These are phyloP conservation scores for Megalonaias nervosa DNA, from an alignment of 1,140 invertebrate genomes.

Conservation along the genomic window DNA sequence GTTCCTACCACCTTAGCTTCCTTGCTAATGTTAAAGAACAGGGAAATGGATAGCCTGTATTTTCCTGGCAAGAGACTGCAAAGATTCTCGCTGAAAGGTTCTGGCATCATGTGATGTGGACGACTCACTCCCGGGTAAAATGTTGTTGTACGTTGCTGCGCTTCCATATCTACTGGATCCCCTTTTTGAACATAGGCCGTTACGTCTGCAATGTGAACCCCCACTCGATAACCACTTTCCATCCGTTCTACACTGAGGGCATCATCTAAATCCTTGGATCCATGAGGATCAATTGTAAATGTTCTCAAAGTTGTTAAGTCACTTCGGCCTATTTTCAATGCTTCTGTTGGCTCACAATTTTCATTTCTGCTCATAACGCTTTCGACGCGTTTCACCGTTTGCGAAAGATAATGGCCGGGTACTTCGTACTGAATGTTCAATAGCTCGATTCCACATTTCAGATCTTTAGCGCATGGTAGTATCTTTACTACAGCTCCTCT, in stretches of 20 bases:
- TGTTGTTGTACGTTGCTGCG: conserved; percentile 55
- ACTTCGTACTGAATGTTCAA: no score
- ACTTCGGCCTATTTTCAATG: conserved; percentile 69
- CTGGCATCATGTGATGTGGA: conserved; percentile 70
- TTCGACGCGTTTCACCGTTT: no score
- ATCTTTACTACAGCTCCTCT: no score
- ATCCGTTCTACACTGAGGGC: conserved; percentile 81
- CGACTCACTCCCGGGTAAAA: conserved; percentile 57
- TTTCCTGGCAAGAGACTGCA: conserved; percentile 67
- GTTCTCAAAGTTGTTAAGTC: conserved; percentile 75
- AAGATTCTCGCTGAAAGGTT: conserved; percentile 63
- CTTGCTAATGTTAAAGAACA: no score
- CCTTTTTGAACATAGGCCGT: conserved; percentile 50
- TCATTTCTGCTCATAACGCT: no score
- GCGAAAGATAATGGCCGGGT: no score
- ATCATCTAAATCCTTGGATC: conserved; percentile 99
- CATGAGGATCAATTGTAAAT: conserved; percentile 97
- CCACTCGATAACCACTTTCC: conserved; percentile 40
- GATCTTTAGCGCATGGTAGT: no score
- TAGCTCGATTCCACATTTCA: no score
- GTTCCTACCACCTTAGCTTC: no score
- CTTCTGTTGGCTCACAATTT: no score
- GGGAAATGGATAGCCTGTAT: no score
- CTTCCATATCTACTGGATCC: conserved; percentile 59
- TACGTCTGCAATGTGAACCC: conserved; percentile 70